phyloP scores from a whole-genome alignment of 1,140 invertebrate species.

The Drosophila setifemur region DNA sequence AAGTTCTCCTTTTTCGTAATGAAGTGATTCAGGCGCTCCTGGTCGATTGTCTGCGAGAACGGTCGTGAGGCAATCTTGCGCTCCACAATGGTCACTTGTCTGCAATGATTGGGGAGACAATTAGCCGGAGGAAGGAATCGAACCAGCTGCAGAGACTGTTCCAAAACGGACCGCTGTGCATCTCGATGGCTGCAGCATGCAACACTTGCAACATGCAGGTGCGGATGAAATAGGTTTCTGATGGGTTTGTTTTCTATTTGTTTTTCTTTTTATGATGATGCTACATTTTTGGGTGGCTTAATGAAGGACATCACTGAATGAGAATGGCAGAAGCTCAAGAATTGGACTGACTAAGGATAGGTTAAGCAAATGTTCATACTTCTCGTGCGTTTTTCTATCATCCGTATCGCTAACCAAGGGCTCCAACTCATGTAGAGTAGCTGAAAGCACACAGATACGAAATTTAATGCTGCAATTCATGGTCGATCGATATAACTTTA shows the following conservation, averaged over 20 bases:
- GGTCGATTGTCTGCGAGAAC: conserved; percentile 89
- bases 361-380: conserved; percentile 69
- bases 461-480: conserved; percentile 59
- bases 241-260: background rate
- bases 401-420: conserved; percentile 89
- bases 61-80: conserved; percentile 83
- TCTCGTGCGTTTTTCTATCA: conserved; percentile 82
- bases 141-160: background rate
- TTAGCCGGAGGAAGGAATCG: conserved; percentile 18
- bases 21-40: conserved; percentile 85
- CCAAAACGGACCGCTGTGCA: conserved; percentile 18
- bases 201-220: conserved; percentile 48
- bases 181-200: conserved; percentile 22
- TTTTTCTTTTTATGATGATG: conserved; percentile 10
- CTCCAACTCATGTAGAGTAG: conserved; percentile 86
- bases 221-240: conserved; percentile 30
- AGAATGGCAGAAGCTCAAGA: conserved; percentile 54
- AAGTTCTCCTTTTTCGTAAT: conserved; percentile 82
- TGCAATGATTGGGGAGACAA: conserved; percentile 38
- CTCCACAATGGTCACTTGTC: conserved; percentile 80
- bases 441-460: conserved; percentile 80
- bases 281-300: conserved; percentile 31
- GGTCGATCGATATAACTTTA: conserved; percentile 8
- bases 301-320: conserved; percentile 47
- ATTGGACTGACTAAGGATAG: conserved; percentile 11